A percentile compares a stretch with the other conserved stretches of the same genome.
These are phyloP conservation scores for Ephialtes manifestator DNA, from an alignment of 2,888 invertebrate genomes.

Conservation along the genomic window DNA sequence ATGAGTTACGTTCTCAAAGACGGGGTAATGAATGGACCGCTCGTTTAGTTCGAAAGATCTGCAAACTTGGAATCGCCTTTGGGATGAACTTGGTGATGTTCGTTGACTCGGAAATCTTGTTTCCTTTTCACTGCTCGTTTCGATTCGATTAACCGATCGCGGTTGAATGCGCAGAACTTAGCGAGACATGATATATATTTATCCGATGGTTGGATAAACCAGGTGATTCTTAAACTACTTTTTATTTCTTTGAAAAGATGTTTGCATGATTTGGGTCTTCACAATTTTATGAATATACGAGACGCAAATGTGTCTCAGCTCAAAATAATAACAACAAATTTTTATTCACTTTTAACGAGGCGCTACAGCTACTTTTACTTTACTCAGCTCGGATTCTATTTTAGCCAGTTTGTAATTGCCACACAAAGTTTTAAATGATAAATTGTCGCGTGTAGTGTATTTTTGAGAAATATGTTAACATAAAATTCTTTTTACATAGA, in stretches of 20 bases:
- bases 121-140: neutral
- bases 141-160: slow-evolving; percentile 6
- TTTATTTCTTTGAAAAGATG: neutral
- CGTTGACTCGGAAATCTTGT: neutral
- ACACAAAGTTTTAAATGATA: neutral
- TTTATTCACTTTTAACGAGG: too few relatives aligned
- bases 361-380: too few relatives aligned
- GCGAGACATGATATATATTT: neutral
- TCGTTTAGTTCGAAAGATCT: slow-evolving; percentile 16
- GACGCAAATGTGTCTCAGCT: too few relatives aligned
- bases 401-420: too few relatives aligned
- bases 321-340: too few relatives aligned
- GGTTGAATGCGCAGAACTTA: neutral
- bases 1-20: slow-evolving; percentile 41
- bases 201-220: neutral
- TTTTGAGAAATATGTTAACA: neutral
- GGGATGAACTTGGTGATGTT: slow-evolving; percentile 4
- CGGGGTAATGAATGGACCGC: slow-evolving; percentile 40
- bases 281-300: neutral
- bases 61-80: slow-evolving; percentile 40
- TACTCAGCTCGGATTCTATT: too few relatives aligned
- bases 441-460: neutral
- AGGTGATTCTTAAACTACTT: neutral
- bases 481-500: neutral
- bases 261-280: neutral